These are phyloP conservation scores for Rhaphigaster nebulosa DNA, from an alignment of 2,888 invertebrate genomes.

Conservation along the genomic window DNA sequence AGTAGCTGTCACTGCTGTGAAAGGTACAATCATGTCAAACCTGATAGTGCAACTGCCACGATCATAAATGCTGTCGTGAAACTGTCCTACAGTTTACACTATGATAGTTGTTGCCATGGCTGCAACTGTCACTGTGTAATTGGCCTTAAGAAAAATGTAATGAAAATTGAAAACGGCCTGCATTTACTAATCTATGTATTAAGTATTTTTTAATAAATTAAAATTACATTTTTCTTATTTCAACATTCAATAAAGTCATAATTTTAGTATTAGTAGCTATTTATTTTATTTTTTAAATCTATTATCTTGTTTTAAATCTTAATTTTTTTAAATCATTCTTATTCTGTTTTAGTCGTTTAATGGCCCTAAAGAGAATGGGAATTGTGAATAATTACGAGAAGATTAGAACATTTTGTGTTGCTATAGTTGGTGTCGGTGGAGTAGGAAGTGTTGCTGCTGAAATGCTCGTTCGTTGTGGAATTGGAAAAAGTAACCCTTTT, in stretches of 20 bases:
- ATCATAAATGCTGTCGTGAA: too few relatives aligned
- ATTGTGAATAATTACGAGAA: conserved; percentile 98
- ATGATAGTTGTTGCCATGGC: too few relatives aligned
- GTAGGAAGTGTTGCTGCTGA: conserved; percentile 99
- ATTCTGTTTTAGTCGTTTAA: conserved; percentile 83
- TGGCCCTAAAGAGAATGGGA: conserved; percentile 99
- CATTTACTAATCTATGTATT: background rate
- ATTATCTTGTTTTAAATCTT: background rate
- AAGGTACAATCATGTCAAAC: too few relatives aligned
- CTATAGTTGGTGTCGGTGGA: conserved; percentile 97
- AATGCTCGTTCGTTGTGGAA: conserved; percentile 98
- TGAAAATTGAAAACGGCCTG: background rate
- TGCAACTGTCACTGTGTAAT: too few relatives aligned
- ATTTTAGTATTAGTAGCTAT: too few relatives aligned
- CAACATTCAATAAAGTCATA: too few relatives aligned
- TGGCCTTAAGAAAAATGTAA: background rate
- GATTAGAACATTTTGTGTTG: conserved; percentile 89
- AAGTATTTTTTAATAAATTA: background rate
- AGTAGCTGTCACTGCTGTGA: too few relatives aligned
- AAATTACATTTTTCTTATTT: too few relatives aligned
- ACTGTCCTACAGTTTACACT: too few relatives aligned
- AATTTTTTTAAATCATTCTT: conserved; percentile 39
- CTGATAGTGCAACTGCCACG: too few relatives aligned
- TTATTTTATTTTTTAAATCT: background rate
- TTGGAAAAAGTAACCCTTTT: conserved; percentile 86